phyloP scores from a whole-genome alignment of 1,140 invertebrate genomes.

The Lethrus apterus region DNA sequence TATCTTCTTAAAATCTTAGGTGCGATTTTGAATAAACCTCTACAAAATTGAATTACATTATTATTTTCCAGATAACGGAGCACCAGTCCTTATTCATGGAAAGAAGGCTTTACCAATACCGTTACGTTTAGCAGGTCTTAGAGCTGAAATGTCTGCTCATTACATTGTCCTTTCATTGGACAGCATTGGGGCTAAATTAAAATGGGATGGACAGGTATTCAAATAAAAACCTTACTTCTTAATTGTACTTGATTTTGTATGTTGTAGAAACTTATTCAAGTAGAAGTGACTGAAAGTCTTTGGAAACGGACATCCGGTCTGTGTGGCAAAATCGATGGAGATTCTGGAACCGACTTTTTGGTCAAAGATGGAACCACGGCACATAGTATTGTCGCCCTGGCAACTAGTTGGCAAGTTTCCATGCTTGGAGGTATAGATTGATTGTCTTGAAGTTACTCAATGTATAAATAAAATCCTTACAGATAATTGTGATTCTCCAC shows the following conservation, averaged over 20 bases:
- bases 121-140: conserved; percentile 56
- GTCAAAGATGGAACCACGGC: conserved; percentile 49
- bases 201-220: conserved; percentile 56
- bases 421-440: conserved; percentile 50
- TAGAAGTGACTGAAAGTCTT: conserved; percentile 57
- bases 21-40: too few species aligned
- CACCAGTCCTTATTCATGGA: conserved; percentile 46
- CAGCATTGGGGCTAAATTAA: conserved; percentile 59
- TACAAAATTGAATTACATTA: too few species aligned
- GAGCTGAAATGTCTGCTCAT: conserved; percentile 59
- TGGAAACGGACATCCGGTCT: conserved; percentile 75
- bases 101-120: conserved; percentile 58
- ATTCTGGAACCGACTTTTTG: conserved; percentile 59
- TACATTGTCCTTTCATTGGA: conserved; percentile 61
- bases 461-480: conserved; percentile 14
- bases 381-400: conserved; percentile 48
- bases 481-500: conserved; percentile 55
- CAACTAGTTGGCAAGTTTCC: conserved; percentile 59
- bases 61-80: conserved; percentile 49
- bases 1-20: conserved; percentile 57
- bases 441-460: neutral
- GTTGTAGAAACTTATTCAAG: conserved; percentile 36
- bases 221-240: neutral
- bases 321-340: conserved; percentile 70
- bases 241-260: neutral